These are phyloP conservation scores for Trichogramma evanescens DNA, from an alignment of 2,888 invertebrate genomes.

Conservation along the genomic window DNA sequence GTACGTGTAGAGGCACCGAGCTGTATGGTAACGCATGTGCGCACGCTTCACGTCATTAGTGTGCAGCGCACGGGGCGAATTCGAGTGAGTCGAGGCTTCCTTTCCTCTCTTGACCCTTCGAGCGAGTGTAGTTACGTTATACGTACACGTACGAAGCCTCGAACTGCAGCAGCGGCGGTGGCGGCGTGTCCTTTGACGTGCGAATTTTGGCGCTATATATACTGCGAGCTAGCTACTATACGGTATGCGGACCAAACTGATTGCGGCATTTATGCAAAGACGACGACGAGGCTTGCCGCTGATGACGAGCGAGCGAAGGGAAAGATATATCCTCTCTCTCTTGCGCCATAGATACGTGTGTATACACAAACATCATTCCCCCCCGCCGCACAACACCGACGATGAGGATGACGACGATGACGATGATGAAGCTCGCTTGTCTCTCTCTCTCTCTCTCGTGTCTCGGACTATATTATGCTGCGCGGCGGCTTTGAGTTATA, in stretches of 20 bases:
- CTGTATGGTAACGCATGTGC: too few species aligned
- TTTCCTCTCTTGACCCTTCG: too few species aligned
- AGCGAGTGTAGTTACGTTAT: too few species aligned
- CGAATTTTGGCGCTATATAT: constrained; percentile 6
- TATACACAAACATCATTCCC: not conserved
- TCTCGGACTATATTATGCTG: too few species aligned
- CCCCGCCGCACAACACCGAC: not conserved
- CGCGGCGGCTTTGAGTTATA: too few species aligned
- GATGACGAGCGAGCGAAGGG: not conserved
- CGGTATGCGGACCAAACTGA: constrained; percentile 9
- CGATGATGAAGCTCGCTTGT: not conserved
- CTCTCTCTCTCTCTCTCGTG: not conserved
- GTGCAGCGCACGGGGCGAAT: too few species aligned
- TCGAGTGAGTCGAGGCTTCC: too few species aligned
- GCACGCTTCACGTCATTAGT: too few species aligned
- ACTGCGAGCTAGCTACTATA: too few species aligned
- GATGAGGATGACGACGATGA: not conserved
- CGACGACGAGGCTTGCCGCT: not conserved
- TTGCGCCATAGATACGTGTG: too few species aligned
- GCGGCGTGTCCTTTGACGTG: constrained; percentile 1
- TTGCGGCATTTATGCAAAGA: constrained; percentile 13
- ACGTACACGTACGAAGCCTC: too few species aligned
- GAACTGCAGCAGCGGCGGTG: too few species aligned
- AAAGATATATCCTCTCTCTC: not conserved
- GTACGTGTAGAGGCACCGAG: constrained; percentile 30